Evolutionary conservation across 2,113 vertebrate species (phyloP).

Genomic region (Electrona antarctica): DNA sequence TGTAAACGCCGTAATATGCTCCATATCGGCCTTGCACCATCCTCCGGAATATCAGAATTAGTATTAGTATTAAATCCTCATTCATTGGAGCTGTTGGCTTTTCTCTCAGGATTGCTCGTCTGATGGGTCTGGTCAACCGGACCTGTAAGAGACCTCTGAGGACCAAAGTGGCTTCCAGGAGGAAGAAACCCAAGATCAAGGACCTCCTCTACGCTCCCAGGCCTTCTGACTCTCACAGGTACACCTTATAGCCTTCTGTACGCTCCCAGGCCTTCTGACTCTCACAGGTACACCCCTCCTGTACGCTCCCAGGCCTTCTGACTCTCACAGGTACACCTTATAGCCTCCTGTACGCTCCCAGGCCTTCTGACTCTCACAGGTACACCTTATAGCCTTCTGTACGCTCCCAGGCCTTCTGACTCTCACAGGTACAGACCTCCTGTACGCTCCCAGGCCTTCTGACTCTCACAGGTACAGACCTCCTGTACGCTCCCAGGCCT

Average conservation of each 20-base stretch:
- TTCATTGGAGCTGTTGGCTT: conserved; percentile 6
- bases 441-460: too few relatives aligned
- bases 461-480: conserved; percentile 88
- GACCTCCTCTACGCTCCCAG: conserved; percentile 85
- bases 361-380: conserved; percentile 78
- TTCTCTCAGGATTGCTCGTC: conserved; percentile 85
- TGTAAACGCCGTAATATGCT: too few relatives aligned
- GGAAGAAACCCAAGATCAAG: conserved; percentile 93
- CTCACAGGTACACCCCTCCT: conserved; percentile 87
- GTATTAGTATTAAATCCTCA: too few relatives aligned
- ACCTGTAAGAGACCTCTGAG: conserved; percentile 89
- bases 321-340: conserved; percentile 89
- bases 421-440: conserved; percentile 88
- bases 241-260: too few relatives aligned
- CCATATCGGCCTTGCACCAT: too few relatives aligned
- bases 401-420: too few relatives aligned
- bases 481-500: too few relatives aligned
- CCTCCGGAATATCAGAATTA: too few relatives aligned
- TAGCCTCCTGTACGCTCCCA: too few relatives aligned
- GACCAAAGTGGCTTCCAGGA: conserved; percentile 82
- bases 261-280: neutral
- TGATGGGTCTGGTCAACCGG: conserved; percentile 92
- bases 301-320: too few relatives aligned
- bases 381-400: too few relatives aligned
- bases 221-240: too few relatives aligned